Evolutionary conservation across 2,888 invertebrate species (phyloP).

Genomic region (Lasioglossum lativentre): DNA sequence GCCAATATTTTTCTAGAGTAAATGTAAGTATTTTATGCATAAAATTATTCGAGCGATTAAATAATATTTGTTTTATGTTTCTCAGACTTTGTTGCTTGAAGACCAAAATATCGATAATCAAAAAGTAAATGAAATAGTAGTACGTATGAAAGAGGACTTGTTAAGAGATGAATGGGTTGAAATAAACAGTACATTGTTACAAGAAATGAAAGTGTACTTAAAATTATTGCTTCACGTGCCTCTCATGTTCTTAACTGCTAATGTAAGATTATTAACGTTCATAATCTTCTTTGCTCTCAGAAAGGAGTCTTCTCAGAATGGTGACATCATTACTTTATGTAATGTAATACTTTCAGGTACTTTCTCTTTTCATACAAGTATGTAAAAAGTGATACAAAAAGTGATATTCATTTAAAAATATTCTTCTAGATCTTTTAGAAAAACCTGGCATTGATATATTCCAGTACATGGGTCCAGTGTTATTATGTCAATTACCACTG

Average conservation of each 20-base stretch:
- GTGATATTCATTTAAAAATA: background rate
- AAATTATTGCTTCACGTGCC: constrained; percentile 71
- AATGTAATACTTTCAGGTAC: constrained; percentile 74
- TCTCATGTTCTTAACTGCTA: constrained; percentile 62
- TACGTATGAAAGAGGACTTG: constrained; percentile 65
- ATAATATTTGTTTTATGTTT: constrained; percentile 18
- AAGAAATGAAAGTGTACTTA: constrained; percentile 58
- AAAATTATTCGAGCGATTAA: constrained; percentile 17
- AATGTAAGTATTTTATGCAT: constrained; percentile 42
- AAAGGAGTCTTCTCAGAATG: constrained; percentile 63
- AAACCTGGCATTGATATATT: constrained; percentile 72
- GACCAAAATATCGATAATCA: constrained; percentile 23
- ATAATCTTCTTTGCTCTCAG: constrained; percentile 72
- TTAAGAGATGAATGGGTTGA: constrained; percentile 65
- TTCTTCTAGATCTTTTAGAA: constrained; percentile 73
- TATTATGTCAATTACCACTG: constrained; percentile 66
- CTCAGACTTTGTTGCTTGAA: constrained; percentile 52
- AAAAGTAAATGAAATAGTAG: constrained; percentile 61
- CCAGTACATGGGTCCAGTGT: constrained; percentile 67
- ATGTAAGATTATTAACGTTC: constrained; percentile 71
- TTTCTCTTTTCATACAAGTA: background rate
- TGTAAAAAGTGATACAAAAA: background rate
- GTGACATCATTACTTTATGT: constrained; percentile 58
- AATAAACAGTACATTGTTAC: constrained; percentile 44
- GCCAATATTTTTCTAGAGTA: constrained; percentile 68